Conservation (phyloP, 2,888 invertebrate species). For the Mylabris sibirica region DNA sequence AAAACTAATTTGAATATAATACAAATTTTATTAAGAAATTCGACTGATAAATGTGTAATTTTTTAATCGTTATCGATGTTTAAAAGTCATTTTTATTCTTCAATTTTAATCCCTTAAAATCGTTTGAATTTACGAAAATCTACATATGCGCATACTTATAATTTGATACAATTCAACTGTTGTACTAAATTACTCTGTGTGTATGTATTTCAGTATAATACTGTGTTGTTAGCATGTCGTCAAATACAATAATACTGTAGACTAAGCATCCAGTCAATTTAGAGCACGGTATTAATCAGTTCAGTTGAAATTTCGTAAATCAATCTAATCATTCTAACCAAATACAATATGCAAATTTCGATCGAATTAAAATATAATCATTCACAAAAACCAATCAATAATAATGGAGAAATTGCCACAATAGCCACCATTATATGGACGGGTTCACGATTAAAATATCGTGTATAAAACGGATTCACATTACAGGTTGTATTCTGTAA, state of each 20-base stretch:
- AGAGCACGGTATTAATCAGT: not conserved
- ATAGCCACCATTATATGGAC: too few relatives aligned
- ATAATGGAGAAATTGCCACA: not conserved
- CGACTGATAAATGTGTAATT: not conserved
- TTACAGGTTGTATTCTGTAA: too few relatives aligned
- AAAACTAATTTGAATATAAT: not conserved
- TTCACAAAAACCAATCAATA: not conserved
- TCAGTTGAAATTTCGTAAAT: conserved; percentile 1
- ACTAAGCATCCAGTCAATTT: conserved; percentile 8
- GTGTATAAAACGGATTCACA: too few relatives aligned
- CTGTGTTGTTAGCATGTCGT: not conserved
- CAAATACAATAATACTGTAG: conserved; percentile 3
- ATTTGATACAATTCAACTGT: not conserved
- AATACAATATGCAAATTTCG: not conserved
- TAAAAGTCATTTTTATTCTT: not conserved
- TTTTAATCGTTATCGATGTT: not conserved
- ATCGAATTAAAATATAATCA: not conserved
- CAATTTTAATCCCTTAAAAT: not conserved
- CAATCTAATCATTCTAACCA: not conserved
- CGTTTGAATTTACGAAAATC: too few relatives aligned
- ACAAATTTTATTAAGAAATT: not conserved
- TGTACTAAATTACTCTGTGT: not conserved
- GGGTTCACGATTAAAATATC: too few relatives aligned
- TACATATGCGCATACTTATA: not conserved
- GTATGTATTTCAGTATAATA: not conserved